These are phyloP conservation scores for Pteropus alecto DNA, from an alignment of 2,113 vertebrate species.

Conservation along the genomic window DNA sequence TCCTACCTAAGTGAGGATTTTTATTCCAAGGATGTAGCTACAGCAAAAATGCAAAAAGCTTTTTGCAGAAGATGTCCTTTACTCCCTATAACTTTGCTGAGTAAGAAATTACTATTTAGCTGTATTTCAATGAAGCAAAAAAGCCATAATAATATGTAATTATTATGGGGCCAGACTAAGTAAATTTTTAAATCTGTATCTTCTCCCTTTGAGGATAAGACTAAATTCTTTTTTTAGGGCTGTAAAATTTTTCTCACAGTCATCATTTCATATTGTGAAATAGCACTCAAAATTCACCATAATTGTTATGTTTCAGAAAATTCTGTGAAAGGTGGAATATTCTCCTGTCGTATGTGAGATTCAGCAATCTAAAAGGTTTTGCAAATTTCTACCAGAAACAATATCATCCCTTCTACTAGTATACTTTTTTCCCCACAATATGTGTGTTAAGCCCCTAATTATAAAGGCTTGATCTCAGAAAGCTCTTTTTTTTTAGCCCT, in stretches of 20 bases:
- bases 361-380: not conserved
- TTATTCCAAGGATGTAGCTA: not conserved
- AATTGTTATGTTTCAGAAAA: not conserved
- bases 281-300: not conserved
- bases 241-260: not conserved
- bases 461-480: not conserved
- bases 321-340: not conserved
- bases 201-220: not conserved
- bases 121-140: not conserved
- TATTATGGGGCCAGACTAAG: not conserved
- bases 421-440: not conserved
- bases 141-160: not conserved
- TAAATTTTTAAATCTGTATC: not conserved
- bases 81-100: not conserved
- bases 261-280: not conserved
- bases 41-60: not conserved
- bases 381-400: slow-evolving; percentile 16
- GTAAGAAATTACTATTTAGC: not conserved
- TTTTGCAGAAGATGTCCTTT: not conserved
- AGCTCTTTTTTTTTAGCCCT: not conserved
- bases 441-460: not conserved
- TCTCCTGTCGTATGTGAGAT: not conserved
- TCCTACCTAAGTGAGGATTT: not conserved
- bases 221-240: not conserved
- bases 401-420: not conserved